Percentiles rank a stretch among this genome's conserved stretches.
Conservation (phyloP, 2,113 vertebrate species). For the Centropristis striata region DNA sequence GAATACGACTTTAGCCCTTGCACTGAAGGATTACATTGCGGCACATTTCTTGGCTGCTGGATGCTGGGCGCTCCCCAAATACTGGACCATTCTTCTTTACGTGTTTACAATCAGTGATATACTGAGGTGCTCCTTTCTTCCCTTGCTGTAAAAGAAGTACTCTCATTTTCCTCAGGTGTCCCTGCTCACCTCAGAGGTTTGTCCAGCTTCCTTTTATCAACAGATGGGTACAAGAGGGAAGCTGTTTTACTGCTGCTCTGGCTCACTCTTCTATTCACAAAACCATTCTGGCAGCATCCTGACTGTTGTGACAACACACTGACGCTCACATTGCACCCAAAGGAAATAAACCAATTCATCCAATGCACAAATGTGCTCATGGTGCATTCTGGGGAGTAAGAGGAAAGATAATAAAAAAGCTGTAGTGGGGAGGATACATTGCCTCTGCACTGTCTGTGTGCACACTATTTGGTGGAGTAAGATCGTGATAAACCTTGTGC, state of each 20-base stretch:
- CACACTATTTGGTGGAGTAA: conserved; percentile 21
- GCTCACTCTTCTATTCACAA: conserved; percentile 36
- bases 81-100: no score
- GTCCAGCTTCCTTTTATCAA: conserved; percentile 28
- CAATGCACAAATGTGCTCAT: conserved; percentile 40
- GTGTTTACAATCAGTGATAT: background rate
- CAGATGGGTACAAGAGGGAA: conserved; percentile 32
- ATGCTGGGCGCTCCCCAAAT: no score
- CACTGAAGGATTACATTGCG: no score
- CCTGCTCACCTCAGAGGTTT: background rate
- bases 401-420: conserved; percentile 48
- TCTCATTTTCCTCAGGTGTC: conserved; percentile 6
- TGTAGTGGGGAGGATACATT: conserved; percentile 34
- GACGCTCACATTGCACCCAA: conserved; percentile 51
- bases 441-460: conserved; percentile 3
- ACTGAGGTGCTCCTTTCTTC: background rate
- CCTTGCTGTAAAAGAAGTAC: background rate
- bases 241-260: conserved; percentile 34
- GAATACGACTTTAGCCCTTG: no score
- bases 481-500: background rate
- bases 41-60: no score
- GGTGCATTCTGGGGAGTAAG: conserved; percentile 37
- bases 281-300: conserved; percentile 39
- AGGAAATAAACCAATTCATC: conserved; percentile 58
- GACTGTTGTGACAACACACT: conserved; percentile 46